Base-by-base conservation (phyloP, 1,140 invertebrate genomes). In the Thaumetopoea pityocampa region DNA sequence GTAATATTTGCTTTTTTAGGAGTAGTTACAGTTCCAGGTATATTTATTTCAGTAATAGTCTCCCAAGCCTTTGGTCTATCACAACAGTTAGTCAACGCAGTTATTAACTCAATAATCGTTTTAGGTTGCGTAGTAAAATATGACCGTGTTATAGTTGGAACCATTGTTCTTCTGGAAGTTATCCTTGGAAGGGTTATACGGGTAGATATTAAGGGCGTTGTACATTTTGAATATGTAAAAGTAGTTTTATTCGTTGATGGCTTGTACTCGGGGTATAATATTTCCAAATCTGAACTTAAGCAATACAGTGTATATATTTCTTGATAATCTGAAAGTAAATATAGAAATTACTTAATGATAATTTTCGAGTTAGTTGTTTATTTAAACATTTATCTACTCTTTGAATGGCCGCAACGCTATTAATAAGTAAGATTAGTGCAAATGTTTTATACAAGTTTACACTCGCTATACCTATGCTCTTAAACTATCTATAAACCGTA, bases 221-320 rank as follows among this genome's bases (percentile, higher is more conserved):
- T n/a, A n/a, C n/a, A n/a, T n/a, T 28, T 20, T 28, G 10, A 11
- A 14, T 10, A 22, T 24, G 8, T 34, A 4, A 14, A 10, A n/a
- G 11, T 18, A 12, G 30, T n/a, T 19, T 18, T 26, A 34, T 6
- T 15, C 8, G 17, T 40, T 20, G 27, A 30, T 12, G 11, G 8
- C 1, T 24, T 12, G n/a, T 29, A 17, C 9, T 4, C 10, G 11
- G 38, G 19, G 5, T 11, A 8, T 7, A 0, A 14, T 43, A 35
- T 9, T 14, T 30, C 26, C 29, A 55, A 24, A 7, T 11, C 24
- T 14, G 45, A 23, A 27, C 26, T 7, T 18, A 24, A 5, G 23
- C 57, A 60, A 41, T 34, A 60, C 17, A 56, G 19, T 28, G 27
- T 48, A 18, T 57, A 57, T 2, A 50, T 57, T 51, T 51, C 56